Conservation (phyloP, 2,797 vertebrate genomes). For the Cossypha polioptera region DNA sequence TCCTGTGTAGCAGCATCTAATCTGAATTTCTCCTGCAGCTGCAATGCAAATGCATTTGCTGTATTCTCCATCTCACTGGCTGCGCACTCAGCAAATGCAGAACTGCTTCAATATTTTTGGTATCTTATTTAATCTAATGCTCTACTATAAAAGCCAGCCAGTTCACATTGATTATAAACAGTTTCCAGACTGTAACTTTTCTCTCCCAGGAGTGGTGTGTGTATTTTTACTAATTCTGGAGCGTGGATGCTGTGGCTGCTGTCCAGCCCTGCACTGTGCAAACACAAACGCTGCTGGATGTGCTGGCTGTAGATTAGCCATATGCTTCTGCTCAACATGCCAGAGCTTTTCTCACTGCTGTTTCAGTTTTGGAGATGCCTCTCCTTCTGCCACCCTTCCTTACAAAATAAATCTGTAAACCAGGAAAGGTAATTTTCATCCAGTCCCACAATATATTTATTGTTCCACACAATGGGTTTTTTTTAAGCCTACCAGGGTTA, state of each 20-base stretch:
- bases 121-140: conserved; percentile 57
- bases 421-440: not conserved
- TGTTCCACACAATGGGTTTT: not conserved
- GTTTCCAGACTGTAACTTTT: conserved; percentile 42
- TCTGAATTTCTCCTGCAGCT: conserved; percentile 37
- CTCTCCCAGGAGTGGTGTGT: conserved; percentile 1
- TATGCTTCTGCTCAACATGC: not conserved
- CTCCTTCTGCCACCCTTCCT: not conserved
- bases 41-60: not conserved
- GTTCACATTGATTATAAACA: conserved; percentile 46
- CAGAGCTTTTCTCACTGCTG: not conserved
- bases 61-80: not conserved
- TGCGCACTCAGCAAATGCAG: not conserved
- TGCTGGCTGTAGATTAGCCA: not conserved
- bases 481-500: not conserved
- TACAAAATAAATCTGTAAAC: not conserved
- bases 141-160: not conserved
- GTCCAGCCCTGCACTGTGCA: not conserved
- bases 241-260: not conserved
- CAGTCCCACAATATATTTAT: not conserved
- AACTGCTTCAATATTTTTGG: conserved; percentile 24
- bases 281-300: not conserved
- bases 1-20: conserved; percentile 7
- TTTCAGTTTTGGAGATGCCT: not conserved
- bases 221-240: not conserved